phyloP scores from a whole-genome alignment of 2,888 invertebrate genomes.

The Cheilosia vulpina region DNA sequence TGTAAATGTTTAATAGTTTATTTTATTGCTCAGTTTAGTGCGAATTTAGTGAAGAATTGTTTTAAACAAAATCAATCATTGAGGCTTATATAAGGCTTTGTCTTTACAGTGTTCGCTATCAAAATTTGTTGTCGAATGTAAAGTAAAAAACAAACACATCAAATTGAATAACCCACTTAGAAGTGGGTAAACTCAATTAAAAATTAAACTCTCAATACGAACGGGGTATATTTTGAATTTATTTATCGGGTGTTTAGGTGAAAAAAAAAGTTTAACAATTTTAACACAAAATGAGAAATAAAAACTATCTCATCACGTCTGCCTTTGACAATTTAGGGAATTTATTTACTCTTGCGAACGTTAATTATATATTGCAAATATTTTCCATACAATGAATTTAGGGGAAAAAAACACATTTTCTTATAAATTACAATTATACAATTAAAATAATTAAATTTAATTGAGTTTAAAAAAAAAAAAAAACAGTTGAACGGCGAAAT shows the following conservation, averaged over 20 bases:
- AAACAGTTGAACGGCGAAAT: conserved; percentile 32
- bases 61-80: conserved; percentile 45
- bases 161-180: conserved; percentile 9
- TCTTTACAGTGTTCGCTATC: conserved; percentile 43
- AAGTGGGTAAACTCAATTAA: background rate
- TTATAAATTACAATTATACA: background rate
- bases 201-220: background rate
- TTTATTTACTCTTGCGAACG: background rate
- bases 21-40: conserved; percentile 66
- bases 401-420: background rate
- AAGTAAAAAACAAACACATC: background rate
- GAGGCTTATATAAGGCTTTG: conserved; percentile 57
- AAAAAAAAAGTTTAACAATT: background rate
- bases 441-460: conserved; percentile 30
- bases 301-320: too few relatives aligned
- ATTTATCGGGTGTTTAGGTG: background rate
- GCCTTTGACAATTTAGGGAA: too few relatives aligned
- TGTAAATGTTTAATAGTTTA: conserved; percentile 62
- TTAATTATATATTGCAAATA: conserved; percentile 34
- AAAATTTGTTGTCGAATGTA: background rate
- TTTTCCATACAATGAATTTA: background rate
- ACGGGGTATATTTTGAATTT: too few relatives aligned
- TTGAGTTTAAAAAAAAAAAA: conserved; percentile 35
- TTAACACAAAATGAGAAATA: conserved; percentile 12
- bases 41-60: conserved; percentile 45